phyloP scores from a whole-genome alignment of 2,113 vertebrate genomes.

The Thunnus maccoyii region DNA sequence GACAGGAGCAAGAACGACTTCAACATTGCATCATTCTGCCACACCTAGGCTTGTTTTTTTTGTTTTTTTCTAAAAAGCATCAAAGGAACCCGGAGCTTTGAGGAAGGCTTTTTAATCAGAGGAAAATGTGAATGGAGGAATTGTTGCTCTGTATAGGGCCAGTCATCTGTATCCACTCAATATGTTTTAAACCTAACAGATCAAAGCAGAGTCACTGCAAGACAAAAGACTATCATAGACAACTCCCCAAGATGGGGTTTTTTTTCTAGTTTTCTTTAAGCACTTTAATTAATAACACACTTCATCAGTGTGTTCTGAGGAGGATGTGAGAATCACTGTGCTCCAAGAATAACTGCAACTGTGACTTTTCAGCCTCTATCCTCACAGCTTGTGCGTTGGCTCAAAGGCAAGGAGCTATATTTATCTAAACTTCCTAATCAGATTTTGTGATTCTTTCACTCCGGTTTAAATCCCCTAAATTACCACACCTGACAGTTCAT shows the following conservation, averaged over 20 bases:
- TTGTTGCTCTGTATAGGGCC: slow-evolving; percentile 41
- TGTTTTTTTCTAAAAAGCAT: slow-evolving; percentile 34
- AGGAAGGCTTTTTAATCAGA: slow-evolving; percentile 67
- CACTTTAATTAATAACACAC: slow-evolving; percentile 60
- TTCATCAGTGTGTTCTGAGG: neutral
- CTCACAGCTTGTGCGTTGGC: neutral
- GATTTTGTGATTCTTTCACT: slow-evolving; percentile 27
- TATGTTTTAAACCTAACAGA: slow-evolving; percentile 48
- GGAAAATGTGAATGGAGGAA: slow-evolving; percentile 42
- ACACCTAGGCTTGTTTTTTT: slow-evolving; percentile 36
- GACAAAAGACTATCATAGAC: slow-evolving; percentile 42
- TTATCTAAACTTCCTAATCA: slow-evolving; percentile 26
- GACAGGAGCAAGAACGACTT: slow-evolving; percentile 47
- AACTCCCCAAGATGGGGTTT: neutral
- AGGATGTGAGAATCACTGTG: slow-evolving; percentile 40
- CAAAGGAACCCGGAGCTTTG: slow-evolving; percentile 67
- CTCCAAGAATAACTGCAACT: slow-evolving; percentile 43
- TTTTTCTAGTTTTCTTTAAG: slow-evolving; percentile 19
- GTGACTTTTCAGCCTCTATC: slow-evolving; percentile 5
- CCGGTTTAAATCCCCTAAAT: slow-evolving; percentile 19
- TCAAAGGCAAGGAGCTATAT: neutral
- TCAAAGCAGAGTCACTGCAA: slow-evolving; percentile 58
- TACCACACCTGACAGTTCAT: slow-evolving; percentile 6
- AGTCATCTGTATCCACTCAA: slow-evolving; percentile 57
- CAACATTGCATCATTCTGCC: slow-evolving; percentile 61